phyloP scores from a whole-genome alignment of 2,888 invertebrate genomes.

The Dicranocentrus wangi region DNA sequence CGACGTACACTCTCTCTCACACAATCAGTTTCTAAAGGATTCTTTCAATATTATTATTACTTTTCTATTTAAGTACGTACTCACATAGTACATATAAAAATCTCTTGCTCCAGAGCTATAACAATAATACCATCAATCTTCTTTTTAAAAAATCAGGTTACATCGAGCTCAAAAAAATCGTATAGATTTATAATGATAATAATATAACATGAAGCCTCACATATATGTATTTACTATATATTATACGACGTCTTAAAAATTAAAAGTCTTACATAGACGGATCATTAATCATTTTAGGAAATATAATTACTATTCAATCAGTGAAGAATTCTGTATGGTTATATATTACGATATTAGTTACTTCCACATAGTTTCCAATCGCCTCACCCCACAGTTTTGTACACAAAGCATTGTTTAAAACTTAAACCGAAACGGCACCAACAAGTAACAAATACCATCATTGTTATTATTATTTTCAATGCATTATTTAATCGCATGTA shows the following conservation, averaged over 20 bases:
- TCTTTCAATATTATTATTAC: slow-evolving; percentile 10
- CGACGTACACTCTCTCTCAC: too few relatives aligned
- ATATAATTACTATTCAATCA: too few relatives aligned
- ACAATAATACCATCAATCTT: slow-evolving; percentile 29
- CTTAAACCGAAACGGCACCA: too few relatives aligned
- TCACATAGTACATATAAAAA: slow-evolving; percentile 15
- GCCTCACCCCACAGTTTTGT: too few relatives aligned
- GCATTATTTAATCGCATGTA: too few relatives aligned
- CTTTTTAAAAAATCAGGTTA: slow-evolving; percentile 32
- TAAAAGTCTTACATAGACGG: background rate
- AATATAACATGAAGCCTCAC: background rate
- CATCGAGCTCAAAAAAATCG: slow-evolving; percentile 21
- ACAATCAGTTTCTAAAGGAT: background rate
- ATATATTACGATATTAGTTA: too few relatives aligned
- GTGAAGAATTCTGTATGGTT: too few relatives aligned
- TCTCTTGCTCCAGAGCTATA: slow-evolving; percentile 33
- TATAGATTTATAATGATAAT: background rate
- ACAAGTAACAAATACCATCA: too few relatives aligned
- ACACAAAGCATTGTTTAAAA: too few relatives aligned
- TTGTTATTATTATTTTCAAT: too few relatives aligned
- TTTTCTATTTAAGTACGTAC: slow-evolving; percentile 14
- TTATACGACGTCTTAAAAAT: background rate
- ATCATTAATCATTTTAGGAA: too few relatives aligned
- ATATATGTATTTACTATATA: background rate
- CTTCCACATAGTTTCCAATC: too few relatives aligned